phyloP scores from a whole-genome alignment of 30 jellyfish, hydroid and myxozoan species.

The Aurelia aurita region DNA sequence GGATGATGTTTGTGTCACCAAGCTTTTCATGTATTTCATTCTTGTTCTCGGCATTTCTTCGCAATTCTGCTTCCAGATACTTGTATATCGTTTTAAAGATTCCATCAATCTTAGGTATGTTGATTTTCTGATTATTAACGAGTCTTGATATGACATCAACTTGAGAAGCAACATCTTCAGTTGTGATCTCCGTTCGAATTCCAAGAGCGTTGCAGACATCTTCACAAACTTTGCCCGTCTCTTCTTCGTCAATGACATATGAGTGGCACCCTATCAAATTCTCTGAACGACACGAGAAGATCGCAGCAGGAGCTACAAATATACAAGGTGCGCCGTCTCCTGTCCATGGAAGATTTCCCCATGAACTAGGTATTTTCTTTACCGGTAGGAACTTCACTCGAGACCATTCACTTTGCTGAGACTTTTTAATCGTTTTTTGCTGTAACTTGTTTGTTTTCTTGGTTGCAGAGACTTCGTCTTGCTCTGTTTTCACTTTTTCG shows the following conservation, averaged over 20 bases:
- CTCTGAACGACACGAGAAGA: slow-evolving; percentile 33
- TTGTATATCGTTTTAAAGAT: background rate
- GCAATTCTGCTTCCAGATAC: background rate
- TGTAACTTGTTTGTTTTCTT: background rate
- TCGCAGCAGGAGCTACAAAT: background rate
- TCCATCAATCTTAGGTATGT: background rate
- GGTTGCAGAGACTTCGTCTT: background rate
- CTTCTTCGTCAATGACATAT: slow-evolving; percentile 10
- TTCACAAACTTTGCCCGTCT: background rate
- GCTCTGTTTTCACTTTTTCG: slow-evolving; percentile 1
- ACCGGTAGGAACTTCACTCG: slow-evolving; percentile 32
- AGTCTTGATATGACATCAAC: background rate
- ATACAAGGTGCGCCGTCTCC: background rate
- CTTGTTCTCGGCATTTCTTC: background rate
- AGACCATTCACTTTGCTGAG: background rate
- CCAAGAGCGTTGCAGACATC: slow-evolving; percentile 1
- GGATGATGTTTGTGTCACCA: background rate
- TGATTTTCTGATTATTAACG: background rate
- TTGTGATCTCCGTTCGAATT: background rate
- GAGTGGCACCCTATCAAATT: slow-evolving; percentile 35
- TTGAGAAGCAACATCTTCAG: background rate
- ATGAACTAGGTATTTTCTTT: background rate
- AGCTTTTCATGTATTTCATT: background rate
- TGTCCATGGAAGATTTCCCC: slow-evolving; percentile 22
- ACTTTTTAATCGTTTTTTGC: background rate